Base-by-base conservation (phyloP, 2,888 invertebrate genomes). In the Atethmia centrago region DNA sequence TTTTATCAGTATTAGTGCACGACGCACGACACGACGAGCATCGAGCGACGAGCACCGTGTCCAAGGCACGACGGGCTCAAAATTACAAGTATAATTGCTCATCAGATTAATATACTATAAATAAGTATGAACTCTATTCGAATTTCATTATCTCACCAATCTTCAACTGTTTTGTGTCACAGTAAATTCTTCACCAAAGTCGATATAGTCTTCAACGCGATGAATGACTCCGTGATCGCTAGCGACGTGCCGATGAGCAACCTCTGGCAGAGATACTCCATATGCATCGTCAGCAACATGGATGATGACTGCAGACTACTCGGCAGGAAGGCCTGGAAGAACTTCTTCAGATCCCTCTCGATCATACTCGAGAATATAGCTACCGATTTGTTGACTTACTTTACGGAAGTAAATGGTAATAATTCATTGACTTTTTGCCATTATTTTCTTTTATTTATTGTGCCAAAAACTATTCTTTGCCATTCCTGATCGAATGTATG, bases 331-430 rank as follows among this genome's bases (percentile, higher is more conserved):
- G 89, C 93, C 0, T 92, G 93, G 91, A 91, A 89, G 69, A 84
- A 92, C 73, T 88, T 93, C 0, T 73, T 96, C 7, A 89, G 90
- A 66, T 93, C 92, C 28, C n/a, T 94, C 2, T 94, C 96, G 0
- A 87, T 92, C 0, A 88, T 92, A 5, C 82, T 94, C 1, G 89
- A 90, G 40, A 92, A 93, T 56, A 79, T 94, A 4, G 92, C 92
- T 0, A 79, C 73, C 0, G 95, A 96, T 82, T 82, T 96, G 19
- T 71, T 91, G 25, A 93, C 88, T 0, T 96, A 96, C 82, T 94
- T 96, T 62, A 90, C 73, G 16, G 96, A 96, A 77, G 87, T 91
- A 49, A 93, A 94, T 87, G 96, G 96, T 96, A 85, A 90, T 21
- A 21, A 40, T 12, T 19, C 1, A 45, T 9, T 40, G 47, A 19